phyloP scores from a whole-genome alignment of 2,888 invertebrate species.

The Trachelus tabidus region DNA sequence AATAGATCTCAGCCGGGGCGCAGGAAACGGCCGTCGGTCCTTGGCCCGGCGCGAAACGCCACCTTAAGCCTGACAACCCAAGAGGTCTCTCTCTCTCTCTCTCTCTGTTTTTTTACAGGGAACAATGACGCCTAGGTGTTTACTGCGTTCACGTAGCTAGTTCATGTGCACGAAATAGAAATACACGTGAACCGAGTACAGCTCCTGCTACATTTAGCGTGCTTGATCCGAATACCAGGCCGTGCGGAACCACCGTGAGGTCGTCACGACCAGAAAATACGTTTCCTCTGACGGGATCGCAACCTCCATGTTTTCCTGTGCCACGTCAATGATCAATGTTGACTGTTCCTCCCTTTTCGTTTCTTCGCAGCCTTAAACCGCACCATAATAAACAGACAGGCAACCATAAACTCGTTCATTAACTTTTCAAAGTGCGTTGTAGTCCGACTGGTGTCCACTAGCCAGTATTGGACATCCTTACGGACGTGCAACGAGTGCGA shows the following conservation, averaged over 20 bases:
- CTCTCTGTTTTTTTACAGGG: neutral
- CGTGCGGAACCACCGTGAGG: conserved; percentile 1
- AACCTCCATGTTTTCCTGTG: neutral
- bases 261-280: neutral
- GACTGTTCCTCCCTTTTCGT: neutral
- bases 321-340: neutral
- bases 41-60: neutral
- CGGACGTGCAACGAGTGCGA: neutral
- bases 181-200: neutral
- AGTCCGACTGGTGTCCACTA: no score
- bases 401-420: no score
- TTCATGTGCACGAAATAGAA: neutral
- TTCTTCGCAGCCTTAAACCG: neutral
- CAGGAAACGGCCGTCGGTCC: neutral
- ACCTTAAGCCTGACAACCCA: neutral
- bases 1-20: neutral
- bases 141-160: neutral
- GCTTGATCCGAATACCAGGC: conserved; percentile 2
- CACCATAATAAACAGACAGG: neutral
- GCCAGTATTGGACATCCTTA: neutral
- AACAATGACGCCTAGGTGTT: neutral
- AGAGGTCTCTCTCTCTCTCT: neutral
- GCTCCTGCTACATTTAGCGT: neutral
- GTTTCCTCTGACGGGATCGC: neutral
- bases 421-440: no score